Base-by-base conservation (phyloP, 2,888 invertebrate species). In the Pharmacophagus antenor region DNA sequence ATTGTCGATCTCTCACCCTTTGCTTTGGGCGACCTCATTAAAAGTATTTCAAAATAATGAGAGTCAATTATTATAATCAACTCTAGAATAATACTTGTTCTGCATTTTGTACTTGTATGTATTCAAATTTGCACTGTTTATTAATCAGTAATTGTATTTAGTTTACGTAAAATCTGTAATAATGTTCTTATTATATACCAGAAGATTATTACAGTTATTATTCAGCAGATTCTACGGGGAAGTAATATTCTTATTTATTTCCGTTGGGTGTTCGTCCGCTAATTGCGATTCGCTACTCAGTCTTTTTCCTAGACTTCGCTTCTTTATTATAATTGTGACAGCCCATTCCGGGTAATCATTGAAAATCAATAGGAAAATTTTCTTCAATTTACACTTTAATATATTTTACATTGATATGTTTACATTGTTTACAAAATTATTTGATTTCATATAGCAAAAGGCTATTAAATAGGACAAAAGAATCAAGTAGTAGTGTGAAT, bases 221-320 rank as follows among this genome's bases (percentile, higher is more conserved):
- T 80, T 75, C 73, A 61, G 67, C 75, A 67, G 73, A 73, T 79
- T 79, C 70, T 72, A 73, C 70, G 78, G 74, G 67, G 68, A 72
- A 78, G 70, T 79, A 84, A 86, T 84, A 87, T 88, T 83, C 81
- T 86, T 88, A 86, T 88, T 88, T 88, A 88, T 88, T 84, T 88
- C 85, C 85, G 83, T 73, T 79, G 85, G 85, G 85, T 84, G 87
- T 87, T 85, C 81, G 80, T 77, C 80, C 81, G 77, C 85, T 88
- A 88, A 88, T 88, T 88, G 82, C 83, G 69, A 79, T 72, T 79
- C 79, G 81, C 80, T 83, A 79, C 80, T 80, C 83, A 81, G 80
- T 85, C 85, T 87, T 88, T 87, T 87, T 85, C 85, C 85, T 79
- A 80, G 73, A 85, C 84, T 82, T 77, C 65, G 61, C 66, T 68